Evolutionary conservation across 2,113 vertebrate species (phyloP), one percentile per base, ranked within the genome.

Genomic region (Mugil cephalus): DNA sequence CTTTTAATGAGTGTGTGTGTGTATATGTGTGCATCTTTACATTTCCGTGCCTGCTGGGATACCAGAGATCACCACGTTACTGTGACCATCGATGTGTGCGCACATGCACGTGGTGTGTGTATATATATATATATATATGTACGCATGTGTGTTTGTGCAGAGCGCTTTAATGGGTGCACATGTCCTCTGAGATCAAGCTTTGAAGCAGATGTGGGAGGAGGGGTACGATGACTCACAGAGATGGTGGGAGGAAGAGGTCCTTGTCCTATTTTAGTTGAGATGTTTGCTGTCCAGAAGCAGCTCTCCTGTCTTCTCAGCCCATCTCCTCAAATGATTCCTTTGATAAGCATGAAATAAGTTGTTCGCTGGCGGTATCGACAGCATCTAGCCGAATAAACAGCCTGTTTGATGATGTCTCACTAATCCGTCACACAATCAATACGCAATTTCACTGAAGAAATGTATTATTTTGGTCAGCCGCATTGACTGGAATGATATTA

Each of bases 141-240:
- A 13, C 34, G 10, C 17, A 10, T 30, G 17, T 38, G 46, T 69
- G 56, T 15, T 21, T 73, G 39, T 52, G 71, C 38, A 17, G 36
- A 39, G n/a, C 7, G 1, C 68, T 77, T 75, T 74, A 64, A 11
- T 58, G 77, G 30, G 38, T 40, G 61, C 74, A 60, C 2, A 12
- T 69, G 65, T 78, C 75, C 70, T 74, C 47, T 63, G 56, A 34
- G 53, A 65, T 80, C 56, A 55, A 40, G 67, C 38, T 10, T 30
- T 17, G 65, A 84, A 73, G 78, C 59, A 64, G 59, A 75, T 63
- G 85, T 82, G 69, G 79, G 68, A 79, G 86, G 70, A 80, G 66
- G 42, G 82, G 60, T 75, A 75, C 15, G 75, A 86, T 89, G 88
- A 89, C 73, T 90, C 88, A 82, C 47, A 79, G 64, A 71, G 59